Percentiles rank a stretch among this genome's conserved stretches.
Evolutionary conservation across 2,797 vertebrate species (phyloP).

Genomic region (Channallabes apus): DNA sequence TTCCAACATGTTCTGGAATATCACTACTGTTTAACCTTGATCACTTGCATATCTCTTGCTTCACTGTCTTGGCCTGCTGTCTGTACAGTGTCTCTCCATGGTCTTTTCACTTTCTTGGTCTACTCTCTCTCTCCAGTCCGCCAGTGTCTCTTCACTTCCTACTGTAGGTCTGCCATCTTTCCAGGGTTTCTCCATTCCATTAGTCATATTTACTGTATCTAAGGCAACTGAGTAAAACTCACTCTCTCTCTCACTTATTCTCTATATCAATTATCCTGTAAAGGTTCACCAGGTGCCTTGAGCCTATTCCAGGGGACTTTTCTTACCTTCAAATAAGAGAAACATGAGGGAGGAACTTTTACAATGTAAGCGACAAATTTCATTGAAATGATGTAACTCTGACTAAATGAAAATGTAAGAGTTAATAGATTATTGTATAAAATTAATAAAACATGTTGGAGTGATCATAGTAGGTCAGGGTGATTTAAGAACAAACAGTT

Average conservation of each 20-base stretch:
- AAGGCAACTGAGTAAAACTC: neutral
- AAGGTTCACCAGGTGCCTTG: too few species aligned
- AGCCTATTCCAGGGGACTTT: neutral
- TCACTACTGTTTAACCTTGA: neutral
- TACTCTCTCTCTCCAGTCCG: neutral
- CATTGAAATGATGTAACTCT: neutral
- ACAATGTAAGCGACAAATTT: neutral
- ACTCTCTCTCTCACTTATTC: neutral
- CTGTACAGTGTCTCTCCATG: neutral
- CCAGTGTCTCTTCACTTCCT: neutral
- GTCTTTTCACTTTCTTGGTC: neutral
- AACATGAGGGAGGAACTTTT: neutral
- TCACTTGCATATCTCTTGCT: neutral
- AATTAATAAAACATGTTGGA: neutral
- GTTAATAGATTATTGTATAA: neutral
- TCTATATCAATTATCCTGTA: neutral
- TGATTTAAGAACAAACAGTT: neutral
- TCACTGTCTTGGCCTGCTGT: neutral
- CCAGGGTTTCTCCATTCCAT: neutral
- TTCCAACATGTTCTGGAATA: neutral
- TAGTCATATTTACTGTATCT: neutral
- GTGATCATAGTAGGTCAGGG: too few species aligned
- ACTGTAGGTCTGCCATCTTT: neutral
- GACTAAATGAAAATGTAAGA: neutral
- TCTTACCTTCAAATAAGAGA: neutral